Base-by-base conservation (phyloP, 2,113 vertebrate species). In the Nothocercus nigrocapillus region DNA sequence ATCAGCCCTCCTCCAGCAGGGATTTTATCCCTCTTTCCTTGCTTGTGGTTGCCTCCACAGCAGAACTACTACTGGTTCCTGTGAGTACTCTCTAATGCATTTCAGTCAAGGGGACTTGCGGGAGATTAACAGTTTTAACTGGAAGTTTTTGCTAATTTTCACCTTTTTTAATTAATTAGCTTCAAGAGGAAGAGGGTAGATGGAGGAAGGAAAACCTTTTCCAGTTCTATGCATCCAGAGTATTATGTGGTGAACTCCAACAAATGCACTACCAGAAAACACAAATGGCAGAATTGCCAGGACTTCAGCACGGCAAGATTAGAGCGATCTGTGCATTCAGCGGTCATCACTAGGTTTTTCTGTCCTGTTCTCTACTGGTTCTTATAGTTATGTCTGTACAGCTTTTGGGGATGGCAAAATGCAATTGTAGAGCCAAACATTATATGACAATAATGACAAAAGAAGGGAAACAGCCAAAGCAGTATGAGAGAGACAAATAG, bases 81-180 rank as follows among this genome's bases (percentile, higher is more conserved):
- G 7, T 8, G 30, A 56, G 30, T 6, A 2, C 18, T 40, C 30
- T 45, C 30, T 22, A 18, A 10, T 4, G 11, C 12, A 9, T 70
- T 54, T 53, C 44, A 59, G 11, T n/a, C 11, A 40, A 32, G 34
- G 40, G 7, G 38, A 69, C 9, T 5, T 45, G 21, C 27, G 3
- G 15, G 22, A 24, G 0, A 63, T 72, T 72, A 36, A 49, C 0
- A 1, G 7, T 19, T 20, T 36, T 24, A 66, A 47, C 9, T 17
- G 32, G 34, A 86, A 66, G 2, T 10, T 44, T 63, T 49, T 66
- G 32, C 32, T 74, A 47, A 56, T 53, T 13, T 13, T 82, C 47
- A 6, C 6, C 80, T 17, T 62, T 83, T 58, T 56, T n/a, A 11
- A 36, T 38, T 59, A 12, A 11, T 86, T 7, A 13, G 14, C 53